phyloP scores from a whole-genome alignment of 2,113 vertebrate genomes.

The Anguilla rostrata region DNA sequence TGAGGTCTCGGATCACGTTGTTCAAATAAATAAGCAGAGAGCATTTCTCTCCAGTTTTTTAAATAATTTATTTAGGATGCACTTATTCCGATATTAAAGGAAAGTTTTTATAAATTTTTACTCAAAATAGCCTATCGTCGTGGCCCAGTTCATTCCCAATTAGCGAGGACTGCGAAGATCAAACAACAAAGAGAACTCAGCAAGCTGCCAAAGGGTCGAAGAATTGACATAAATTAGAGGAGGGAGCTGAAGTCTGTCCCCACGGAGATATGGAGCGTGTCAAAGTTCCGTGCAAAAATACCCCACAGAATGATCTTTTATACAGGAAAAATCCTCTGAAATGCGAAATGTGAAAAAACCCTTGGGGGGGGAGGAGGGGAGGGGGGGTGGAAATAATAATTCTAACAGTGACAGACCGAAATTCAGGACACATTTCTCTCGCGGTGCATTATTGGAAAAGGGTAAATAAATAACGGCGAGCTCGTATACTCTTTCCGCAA shows the following conservation, averaged over 20 bases:
- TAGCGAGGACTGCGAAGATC: not conserved
- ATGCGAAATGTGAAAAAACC: not conserved
- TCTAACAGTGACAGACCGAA: not conserved
- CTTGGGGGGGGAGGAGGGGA: not conserved
- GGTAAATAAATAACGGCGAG: not conserved
- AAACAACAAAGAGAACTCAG: not conserved
- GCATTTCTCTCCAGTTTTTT: not conserved
- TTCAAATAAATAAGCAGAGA: not conserved
- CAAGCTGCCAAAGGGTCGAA: not conserved
- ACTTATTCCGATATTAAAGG: not conserved
- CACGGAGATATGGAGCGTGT: not conserved
- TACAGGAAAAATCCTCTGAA: not conserved
- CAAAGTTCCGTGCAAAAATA: conserved; percentile 1
- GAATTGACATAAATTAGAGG: not conserved
- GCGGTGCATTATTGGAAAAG: not conserved
- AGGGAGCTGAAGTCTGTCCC: not conserved
- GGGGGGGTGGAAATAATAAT: not conserved
- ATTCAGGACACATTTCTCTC: not conserved
- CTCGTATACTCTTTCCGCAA: not conserved
- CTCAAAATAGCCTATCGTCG: not conserved
- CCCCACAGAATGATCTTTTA: not conserved
- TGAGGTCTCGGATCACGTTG: not conserved
- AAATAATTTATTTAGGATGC: not conserved
- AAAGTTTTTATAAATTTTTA: not conserved
- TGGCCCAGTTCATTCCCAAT: not conserved